phyloP scores from a whole-genome alignment of 2,113 vertebrate species.

The Sturnus vulgaris region DNA sequence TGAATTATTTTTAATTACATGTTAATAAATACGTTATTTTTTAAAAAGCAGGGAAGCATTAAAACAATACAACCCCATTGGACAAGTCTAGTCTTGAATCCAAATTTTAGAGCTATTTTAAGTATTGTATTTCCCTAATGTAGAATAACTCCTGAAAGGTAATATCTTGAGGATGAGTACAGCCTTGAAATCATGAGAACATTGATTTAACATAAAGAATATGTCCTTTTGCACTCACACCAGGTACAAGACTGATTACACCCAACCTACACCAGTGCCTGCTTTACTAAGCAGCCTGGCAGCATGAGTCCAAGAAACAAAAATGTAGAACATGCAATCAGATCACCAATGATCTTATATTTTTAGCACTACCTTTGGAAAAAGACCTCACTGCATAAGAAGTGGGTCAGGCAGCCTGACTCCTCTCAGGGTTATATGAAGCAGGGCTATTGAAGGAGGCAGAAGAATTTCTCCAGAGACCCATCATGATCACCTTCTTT shows the following conservation, averaged over 20 bases:
- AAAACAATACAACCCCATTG: background rate
- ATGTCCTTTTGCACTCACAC: background rate
- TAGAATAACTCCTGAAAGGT: background rate
- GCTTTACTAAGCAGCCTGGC: background rate
- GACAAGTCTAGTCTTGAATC: background rate
- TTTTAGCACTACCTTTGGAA: background rate
- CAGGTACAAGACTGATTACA: background rate
- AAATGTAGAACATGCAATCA: background rate
- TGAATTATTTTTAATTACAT: background rate
- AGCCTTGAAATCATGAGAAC: background rate
- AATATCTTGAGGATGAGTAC: background rate
- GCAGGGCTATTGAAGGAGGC: background rate
- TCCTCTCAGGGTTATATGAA: background rate
- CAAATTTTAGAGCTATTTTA: background rate
- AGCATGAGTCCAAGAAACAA: background rate
- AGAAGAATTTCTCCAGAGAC: background rate
- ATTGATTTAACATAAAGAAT: background rate
- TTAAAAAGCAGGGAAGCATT: background rate
- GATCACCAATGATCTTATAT: background rate
- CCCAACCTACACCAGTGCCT: background rate
- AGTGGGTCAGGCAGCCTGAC: background rate
- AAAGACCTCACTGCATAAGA: background rate
- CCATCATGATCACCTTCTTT: background rate
- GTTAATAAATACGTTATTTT: background rate
- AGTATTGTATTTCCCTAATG: background rate